Percentiles rank a stretch among this genome's conserved stretches.
Evolutionary conservation across 53 echinoderm and acorn worm species (phyloP).

Genomic region (Stichopus horrens): DNA sequence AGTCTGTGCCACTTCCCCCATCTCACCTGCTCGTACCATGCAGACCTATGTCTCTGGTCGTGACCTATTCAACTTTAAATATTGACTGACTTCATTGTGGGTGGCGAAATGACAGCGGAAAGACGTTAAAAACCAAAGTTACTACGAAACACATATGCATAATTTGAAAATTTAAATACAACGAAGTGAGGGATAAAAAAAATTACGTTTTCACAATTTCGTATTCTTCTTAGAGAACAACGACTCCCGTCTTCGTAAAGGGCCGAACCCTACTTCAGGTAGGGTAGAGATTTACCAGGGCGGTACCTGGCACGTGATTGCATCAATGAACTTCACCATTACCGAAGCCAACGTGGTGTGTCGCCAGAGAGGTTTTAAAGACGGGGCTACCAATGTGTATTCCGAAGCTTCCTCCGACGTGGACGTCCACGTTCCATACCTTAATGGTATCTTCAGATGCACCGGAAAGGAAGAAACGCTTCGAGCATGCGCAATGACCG

Average conservation of each 20-base stretch:
- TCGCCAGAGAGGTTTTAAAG: background rate
- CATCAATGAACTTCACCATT: background rate
- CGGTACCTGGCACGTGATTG: slow-evolving; percentile 25
- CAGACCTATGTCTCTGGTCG: no score
- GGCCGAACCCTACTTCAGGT: background rate
- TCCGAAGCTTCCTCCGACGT: background rate
- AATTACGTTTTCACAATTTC: no score
- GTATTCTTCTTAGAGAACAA: background rate
- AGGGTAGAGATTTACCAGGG: slow-evolving; percentile 16
- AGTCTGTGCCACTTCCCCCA: no score
- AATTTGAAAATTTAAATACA: no score
- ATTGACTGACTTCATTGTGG: no score
- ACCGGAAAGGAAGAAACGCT: background rate
- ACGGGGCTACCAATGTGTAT: background rate
- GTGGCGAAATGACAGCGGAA: no score
- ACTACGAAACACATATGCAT: no score
- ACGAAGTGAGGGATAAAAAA: no score
- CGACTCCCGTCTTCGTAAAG: slow-evolving; percentile 16
- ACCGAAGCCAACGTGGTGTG: slow-evolving; percentile 15
- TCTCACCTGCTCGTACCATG: no score
- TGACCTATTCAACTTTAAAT: no score
- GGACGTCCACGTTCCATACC: background rate
- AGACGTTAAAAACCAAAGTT: no score
- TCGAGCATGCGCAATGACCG: background rate
- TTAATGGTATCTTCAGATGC: slow-evolving; percentile 8